Conservation (phyloP, 2,113 vertebrate genomes). For the Odocoileus hemionus region DNA sequence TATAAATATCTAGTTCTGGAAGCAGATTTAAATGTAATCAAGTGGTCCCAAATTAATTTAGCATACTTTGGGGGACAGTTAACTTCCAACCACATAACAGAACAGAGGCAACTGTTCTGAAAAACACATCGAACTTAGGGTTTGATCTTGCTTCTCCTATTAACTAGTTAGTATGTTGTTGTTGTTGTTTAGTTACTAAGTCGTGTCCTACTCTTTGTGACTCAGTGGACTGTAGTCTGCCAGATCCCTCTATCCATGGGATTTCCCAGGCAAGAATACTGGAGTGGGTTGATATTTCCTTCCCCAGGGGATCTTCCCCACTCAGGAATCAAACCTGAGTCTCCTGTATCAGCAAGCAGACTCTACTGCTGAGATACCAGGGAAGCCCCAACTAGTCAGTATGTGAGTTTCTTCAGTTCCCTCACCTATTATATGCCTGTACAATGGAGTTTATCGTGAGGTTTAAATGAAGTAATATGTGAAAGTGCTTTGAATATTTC, state of each 20-base stretch:
- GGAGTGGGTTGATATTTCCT: not conserved
- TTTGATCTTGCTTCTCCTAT: not conserved
- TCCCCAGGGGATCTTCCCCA: not conserved
- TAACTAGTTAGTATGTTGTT: not conserved
- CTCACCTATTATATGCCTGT: not conserved
- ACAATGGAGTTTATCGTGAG: not conserved
- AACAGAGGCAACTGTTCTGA: not conserved
- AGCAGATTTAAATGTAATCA: slow-evolving; percentile 6
- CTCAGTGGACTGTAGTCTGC: not conserved
- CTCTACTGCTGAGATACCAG: not conserved
- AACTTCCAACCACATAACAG: not conserved
- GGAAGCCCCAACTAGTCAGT: not conserved
- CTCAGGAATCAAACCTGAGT: not conserved
- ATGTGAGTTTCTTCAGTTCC: not conserved
- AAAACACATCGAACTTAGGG: not conserved
- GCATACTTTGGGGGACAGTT: not conserved
- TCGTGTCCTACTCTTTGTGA: not conserved
- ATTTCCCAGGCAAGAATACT: not conserved
- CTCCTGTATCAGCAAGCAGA: not conserved
- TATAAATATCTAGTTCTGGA: not conserved
- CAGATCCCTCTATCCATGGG: not conserved
- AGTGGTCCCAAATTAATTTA: not conserved
- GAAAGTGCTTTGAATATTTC: not conserved
- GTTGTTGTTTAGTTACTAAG: not conserved
- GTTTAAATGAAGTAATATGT: not conserved